A percentile compares a stretch with the other conserved stretches of the same genome.
These are phyloP conservation scores for Pachypeltis micranthus DNA, from an alignment of 1,140 invertebrate genomes.

Conservation along the genomic window DNA sequence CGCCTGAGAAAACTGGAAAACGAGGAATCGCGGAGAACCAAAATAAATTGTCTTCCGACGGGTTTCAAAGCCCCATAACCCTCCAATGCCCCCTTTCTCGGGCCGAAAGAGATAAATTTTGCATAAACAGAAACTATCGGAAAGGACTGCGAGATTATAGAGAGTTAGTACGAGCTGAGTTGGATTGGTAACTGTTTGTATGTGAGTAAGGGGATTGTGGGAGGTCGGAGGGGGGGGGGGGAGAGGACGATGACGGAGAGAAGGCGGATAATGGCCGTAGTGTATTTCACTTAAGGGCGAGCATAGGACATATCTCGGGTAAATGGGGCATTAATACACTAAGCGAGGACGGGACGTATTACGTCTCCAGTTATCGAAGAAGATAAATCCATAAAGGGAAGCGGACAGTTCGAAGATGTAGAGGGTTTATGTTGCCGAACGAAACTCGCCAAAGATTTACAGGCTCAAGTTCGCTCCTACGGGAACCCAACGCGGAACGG, in stretches of 20 bases:
- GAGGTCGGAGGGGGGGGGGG: too few species aligned
- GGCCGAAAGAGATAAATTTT: not conserved
- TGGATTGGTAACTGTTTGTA: not conserved
- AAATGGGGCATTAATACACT: constrained; percentile 7
- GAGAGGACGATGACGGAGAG: too few species aligned
- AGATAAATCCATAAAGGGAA: constrained; percentile 5
- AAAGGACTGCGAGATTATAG: not conserved
- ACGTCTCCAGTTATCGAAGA: not conserved
- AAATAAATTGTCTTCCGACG: too few species aligned
- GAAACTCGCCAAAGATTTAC: constrained; percentile 6
- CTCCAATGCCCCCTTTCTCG: not conserved
- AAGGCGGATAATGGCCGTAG: constrained; percentile 6
- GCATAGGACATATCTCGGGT: constrained; percentile 3
- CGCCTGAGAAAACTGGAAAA: too few species aligned
- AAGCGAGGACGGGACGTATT: not conserved
- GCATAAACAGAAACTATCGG: constrained; percentile 8
- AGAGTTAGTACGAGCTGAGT: not conserved
- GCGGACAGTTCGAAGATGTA: too few species aligned
- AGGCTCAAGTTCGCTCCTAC: not conserved
- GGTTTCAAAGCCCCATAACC: too few species aligned
- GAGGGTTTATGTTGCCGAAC: too few species aligned
- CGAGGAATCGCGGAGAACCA: too few species aligned
- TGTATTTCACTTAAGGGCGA: not conserved
- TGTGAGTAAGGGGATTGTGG: not conserved
- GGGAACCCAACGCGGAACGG: too few species aligned